These are phyloP conservation scores for Plecotus auritus DNA, from an alignment of 2,113 vertebrate species.

Conservation along the genomic window DNA sequence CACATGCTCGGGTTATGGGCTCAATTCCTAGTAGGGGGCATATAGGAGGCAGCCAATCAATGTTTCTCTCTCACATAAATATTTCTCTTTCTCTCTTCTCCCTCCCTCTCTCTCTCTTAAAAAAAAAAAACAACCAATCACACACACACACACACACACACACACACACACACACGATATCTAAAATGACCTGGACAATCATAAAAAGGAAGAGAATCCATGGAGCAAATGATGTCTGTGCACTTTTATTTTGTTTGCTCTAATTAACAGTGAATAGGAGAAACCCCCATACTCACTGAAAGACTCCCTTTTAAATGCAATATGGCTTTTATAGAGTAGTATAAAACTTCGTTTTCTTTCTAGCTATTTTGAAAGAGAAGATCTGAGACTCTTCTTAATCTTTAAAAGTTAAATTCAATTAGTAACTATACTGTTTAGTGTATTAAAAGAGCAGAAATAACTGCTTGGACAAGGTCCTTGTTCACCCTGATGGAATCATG, in stretches of 20 bases:
- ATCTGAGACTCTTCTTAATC: background rate
- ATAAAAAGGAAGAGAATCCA: background rate
- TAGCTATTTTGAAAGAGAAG: background rate
- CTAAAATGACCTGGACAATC: background rate
- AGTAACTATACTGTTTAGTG: background rate
- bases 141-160: too few species aligned
- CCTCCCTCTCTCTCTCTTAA: too few species aligned
- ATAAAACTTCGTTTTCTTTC: background rate
- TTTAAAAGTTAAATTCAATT: background rate
- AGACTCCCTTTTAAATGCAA: background rate
- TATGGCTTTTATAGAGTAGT: background rate
- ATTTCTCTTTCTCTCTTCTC: too few species aligned
- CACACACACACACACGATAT: background rate
- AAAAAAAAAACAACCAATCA: too few species aligned
- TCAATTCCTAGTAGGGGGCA: too few species aligned
- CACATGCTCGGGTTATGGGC: too few species aligned
- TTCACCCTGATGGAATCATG: background rate
- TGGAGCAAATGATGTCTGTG: background rate
- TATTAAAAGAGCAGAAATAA: background rate
- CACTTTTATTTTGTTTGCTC: conserved; percentile 7
- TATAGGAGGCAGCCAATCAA: too few species aligned
- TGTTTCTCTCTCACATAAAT: too few species aligned
- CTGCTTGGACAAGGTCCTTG: background rate
- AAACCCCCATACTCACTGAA: background rate
- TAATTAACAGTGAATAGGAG: background rate